These are phyloP conservation scores for Aplodontia rufa DNA, from an alignment of 2,113 vertebrate genomes.

Conservation along the genomic window DNA sequence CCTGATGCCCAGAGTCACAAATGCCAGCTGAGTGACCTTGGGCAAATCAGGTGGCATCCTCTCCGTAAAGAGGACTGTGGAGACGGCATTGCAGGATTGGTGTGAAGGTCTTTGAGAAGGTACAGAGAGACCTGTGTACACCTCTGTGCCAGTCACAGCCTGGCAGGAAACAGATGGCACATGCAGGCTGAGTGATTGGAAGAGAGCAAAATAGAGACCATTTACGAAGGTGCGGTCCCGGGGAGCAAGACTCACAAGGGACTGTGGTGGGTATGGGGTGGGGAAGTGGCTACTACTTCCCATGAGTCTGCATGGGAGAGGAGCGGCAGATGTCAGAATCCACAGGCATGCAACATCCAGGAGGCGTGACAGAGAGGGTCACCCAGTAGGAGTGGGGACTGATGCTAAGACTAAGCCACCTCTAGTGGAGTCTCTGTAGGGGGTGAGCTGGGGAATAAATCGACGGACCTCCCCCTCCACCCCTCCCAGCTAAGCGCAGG, in stretches of 20 bases:
- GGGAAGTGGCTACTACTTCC: not conserved
- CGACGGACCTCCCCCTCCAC: not conserved
- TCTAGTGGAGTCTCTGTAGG: fast-evolving
- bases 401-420: fast-evolving
- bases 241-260: too few species aligned
- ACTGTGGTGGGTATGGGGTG: fast-evolving
- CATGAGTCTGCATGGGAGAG: not conserved
- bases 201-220: not conserved
- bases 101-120: not conserved
- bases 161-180: not conserved
- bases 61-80: not conserved
- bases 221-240: not conserved
- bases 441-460: too few species aligned
- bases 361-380: not conserved
- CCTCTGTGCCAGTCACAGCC: not conserved
- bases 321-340: too few species aligned
- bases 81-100: not conserved
- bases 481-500: too few species aligned
- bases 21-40: not conserved
- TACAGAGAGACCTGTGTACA: not conserved
- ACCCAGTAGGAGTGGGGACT: not conserved
- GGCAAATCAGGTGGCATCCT: fast-evolving
- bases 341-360: not conserved
- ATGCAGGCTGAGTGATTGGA: not conserved
- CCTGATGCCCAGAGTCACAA: not conserved